Conservation (phyloP, 2,888 invertebrate species). For the Sturmia bella region DNA sequence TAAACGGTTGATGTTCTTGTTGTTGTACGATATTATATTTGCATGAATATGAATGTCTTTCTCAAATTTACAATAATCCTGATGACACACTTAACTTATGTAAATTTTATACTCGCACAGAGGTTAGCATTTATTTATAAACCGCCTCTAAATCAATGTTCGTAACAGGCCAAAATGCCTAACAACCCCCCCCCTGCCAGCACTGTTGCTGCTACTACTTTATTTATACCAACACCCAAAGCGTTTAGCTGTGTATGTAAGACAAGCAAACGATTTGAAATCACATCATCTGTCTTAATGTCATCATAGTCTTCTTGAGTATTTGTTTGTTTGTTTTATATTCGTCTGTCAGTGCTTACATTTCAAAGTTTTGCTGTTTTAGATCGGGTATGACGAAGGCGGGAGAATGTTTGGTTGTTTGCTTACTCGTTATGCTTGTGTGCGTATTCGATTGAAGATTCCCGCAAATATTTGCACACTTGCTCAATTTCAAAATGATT, state of each 20-base stretch:
- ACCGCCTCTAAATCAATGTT: neutral
- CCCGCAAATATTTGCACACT: slow-evolving; percentile 69
- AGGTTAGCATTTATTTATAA: slow-evolving; percentile 38
- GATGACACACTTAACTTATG: slow-evolving; percentile 63
- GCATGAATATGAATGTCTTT: neutral
- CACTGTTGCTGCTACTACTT: no score
- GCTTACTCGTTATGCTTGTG: slow-evolving; percentile 5
- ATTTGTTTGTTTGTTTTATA: neutral
- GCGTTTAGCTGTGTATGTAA: neutral
- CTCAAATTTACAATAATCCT: slow-evolving; percentile 40
- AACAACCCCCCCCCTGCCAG: neutral
- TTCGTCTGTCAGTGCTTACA: neutral
- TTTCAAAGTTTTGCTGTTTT: neutral
- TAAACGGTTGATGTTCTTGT: slow-evolving; percentile 10
- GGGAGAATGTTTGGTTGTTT: slow-evolving; percentile 5
- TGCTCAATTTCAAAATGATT: slow-evolving; percentile 72
- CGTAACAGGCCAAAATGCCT: neutral
- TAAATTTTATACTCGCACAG: slow-evolving; percentile 51
- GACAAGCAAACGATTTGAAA: slow-evolving; percentile 32
- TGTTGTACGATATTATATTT: slow-evolving; percentile 19
- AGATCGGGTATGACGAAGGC: slow-evolving; percentile 1
- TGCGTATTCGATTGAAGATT: slow-evolving; percentile 43
- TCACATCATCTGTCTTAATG: slow-evolving; percentile 55
- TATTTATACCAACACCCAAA: neutral
- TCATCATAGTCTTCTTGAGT: slow-evolving; percentile 23